Conservation (phyloP, 1,140 invertebrate species). For the Saxidomus purpurata region DNA sequence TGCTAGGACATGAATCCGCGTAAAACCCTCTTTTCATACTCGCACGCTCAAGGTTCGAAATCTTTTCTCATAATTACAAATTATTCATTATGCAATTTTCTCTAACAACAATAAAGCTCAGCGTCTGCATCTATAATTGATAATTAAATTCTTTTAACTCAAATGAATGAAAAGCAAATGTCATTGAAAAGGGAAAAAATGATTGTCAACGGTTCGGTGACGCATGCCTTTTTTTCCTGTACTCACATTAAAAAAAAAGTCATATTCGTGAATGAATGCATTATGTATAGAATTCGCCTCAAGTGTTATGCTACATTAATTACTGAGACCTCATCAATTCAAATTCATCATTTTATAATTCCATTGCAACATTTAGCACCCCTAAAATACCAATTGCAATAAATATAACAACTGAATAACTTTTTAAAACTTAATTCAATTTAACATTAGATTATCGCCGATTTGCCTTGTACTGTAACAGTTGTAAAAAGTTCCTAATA, state of each 20-base stretch:
- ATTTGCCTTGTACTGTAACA: too few species aligned
- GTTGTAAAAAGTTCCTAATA: too few species aligned
- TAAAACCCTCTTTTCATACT: background rate
- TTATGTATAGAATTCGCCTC: background rate
- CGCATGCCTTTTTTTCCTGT: background rate
- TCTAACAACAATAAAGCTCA: background rate
- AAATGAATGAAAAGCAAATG: background rate
- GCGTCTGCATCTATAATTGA: background rate
- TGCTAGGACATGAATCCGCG: background rate
- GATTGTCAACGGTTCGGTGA: background rate
- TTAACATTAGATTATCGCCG: too few species aligned
- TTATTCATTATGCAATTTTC: slow-evolving; percentile 18
- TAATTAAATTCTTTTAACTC: background rate
- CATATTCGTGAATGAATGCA: background rate
- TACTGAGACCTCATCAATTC: background rate
- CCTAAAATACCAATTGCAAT: background rate
- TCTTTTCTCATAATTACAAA: background rate
- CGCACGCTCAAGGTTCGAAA: background rate
- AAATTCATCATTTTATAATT: background rate
- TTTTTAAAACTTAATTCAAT: background rate
- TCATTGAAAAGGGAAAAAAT: background rate
- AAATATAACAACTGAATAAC: background rate
- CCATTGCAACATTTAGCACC: background rate
- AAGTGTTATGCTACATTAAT: background rate
- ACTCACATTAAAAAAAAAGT: background rate